A percentile compares a stretch with the other conserved stretches of the same genome.
Conservation (phyloP, 2,113 vertebrate species). For the Callocephalon fimbriatum region DNA sequence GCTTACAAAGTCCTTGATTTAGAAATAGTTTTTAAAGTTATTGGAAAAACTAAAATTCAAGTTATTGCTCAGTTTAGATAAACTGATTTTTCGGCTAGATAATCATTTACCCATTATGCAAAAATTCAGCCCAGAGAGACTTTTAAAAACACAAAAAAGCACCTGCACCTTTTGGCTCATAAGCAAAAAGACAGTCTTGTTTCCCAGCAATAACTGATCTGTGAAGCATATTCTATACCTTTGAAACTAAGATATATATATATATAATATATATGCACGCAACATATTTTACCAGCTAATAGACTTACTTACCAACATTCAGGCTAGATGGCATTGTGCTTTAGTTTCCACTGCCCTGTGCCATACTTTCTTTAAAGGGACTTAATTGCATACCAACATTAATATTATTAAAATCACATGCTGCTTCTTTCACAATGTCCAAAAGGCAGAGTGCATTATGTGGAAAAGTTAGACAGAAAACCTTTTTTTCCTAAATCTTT, state of each 20-base stretch:
- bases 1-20: not conserved
- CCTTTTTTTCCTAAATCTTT: slow-evolving; percentile 14
- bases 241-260: not conserved
- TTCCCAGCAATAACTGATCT: not conserved
- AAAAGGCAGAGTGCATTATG: not conserved
- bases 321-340: not conserved
- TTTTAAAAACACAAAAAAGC: slow-evolving; percentile 1
- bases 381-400: slow-evolving; percentile 22
- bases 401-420: slow-evolving; percentile 8
- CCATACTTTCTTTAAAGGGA: slow-evolving; percentile 44
- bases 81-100: not conserved
- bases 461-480: slow-evolving; percentile 6
- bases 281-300: not conserved
- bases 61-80: not conserved
- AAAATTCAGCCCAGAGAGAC: not conserved
- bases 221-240: not conserved
- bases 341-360: slow-evolving; percentile 58
- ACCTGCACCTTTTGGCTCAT: not conserved
- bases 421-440: not conserved
- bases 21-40: not conserved
- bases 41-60: not conserved
- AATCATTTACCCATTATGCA: not conserved
- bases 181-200: not conserved
- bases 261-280: not conserved
- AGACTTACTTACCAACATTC: slow-evolving; percentile 72